Conservation (phyloP, 2,888 invertebrate genomes). For the Alitta virens region DNA sequence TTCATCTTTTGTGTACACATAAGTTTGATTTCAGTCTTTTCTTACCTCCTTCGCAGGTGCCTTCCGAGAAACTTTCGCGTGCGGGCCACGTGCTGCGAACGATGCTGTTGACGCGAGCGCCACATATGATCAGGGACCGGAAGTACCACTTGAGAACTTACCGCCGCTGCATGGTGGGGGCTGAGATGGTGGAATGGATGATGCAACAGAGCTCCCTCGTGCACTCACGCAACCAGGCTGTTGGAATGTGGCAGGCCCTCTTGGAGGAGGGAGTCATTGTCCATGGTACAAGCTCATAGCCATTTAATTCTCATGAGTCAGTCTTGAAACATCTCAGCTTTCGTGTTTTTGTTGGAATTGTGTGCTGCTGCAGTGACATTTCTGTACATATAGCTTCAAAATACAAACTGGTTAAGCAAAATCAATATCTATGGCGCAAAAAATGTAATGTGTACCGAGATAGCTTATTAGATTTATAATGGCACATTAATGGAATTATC, state of each 20-base stretch:
- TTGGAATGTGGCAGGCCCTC: slow-evolving; percentile 81
- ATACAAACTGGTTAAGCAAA: too few species aligned
- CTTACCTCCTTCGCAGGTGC: slow-evolving; percentile 46
- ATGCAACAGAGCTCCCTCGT: slow-evolving; percentile 64
- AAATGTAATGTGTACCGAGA: too few species aligned
- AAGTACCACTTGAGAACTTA: slow-evolving; percentile 66
- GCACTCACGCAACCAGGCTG: slow-evolving; percentile 69
- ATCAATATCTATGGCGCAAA: too few species aligned
- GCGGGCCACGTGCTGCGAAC: slow-evolving; percentile 72
- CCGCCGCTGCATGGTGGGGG: slow-evolving; percentile 69
- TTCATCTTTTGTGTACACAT: not conserved
- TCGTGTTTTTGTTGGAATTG: too few species aligned
- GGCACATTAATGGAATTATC: too few species aligned
- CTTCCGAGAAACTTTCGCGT: slow-evolving; percentile 67
- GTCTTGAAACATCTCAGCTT: too few species aligned
- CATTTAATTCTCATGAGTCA: too few species aligned
- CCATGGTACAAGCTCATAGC: slow-evolving; percentile 75
- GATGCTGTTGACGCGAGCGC: slow-evolving; percentile 65
- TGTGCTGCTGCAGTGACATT: too few species aligned
- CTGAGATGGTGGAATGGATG: slow-evolving; percentile 80
- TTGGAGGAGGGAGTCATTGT: slow-evolving; percentile 76
- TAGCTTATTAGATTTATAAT: too few species aligned
- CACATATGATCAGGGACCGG: slow-evolving; percentile 66
- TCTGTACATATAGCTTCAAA: too few species aligned
- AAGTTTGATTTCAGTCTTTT: too few species aligned